phyloP scores from a whole-genome alignment of 2,797 vertebrate species.

The Brachyrhaphis roseni region DNA sequence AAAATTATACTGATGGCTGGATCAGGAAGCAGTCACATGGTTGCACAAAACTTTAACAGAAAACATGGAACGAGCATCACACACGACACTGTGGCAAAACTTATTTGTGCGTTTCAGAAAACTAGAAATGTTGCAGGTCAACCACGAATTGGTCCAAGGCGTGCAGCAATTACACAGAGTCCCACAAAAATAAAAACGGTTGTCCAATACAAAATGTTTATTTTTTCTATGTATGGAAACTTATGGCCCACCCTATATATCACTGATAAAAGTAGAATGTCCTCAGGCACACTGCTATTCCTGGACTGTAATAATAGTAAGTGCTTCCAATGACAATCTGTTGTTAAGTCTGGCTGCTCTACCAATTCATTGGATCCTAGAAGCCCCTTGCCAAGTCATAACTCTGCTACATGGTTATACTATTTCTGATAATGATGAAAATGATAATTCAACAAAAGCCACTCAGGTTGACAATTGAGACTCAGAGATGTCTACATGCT shows the following conservation, averaged over 20 bases:
- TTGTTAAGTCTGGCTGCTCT: constrained; percentile 20
- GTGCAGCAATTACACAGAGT: too few species aligned
- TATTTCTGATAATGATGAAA: constrained; percentile 11
- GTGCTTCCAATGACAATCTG: constrained; percentile 41
- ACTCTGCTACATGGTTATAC: constrained; percentile 11
- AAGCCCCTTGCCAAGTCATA: constrained; percentile 23
- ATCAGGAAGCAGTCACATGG: too few species aligned
- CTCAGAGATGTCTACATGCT: constrained; percentile 2
- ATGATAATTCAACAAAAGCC: constrained; percentile 5
- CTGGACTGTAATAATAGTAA: constrained; percentile 42
- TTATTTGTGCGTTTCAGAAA: too few species aligned
- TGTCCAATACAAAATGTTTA: too few species aligned
- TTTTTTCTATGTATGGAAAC: too few species aligned
- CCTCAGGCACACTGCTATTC: constrained; percentile 7
- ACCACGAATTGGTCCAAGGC: too few species aligned
- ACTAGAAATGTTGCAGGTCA: too few species aligned
- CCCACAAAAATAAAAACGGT: too few species aligned
- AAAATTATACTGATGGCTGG: too few species aligned
- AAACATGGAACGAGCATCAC: too few species aligned
- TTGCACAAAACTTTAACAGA: too few species aligned
- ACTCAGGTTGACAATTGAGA: neutral
- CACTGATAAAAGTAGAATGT: neutral
- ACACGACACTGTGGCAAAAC: too few species aligned
- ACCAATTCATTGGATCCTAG: constrained; percentile 17
- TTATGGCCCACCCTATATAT: neutral